These are phyloP conservation scores for Acromyrmex echinatior DNA, from an alignment of 1,140 invertebrate species.

Conservation along the genomic window DNA sequence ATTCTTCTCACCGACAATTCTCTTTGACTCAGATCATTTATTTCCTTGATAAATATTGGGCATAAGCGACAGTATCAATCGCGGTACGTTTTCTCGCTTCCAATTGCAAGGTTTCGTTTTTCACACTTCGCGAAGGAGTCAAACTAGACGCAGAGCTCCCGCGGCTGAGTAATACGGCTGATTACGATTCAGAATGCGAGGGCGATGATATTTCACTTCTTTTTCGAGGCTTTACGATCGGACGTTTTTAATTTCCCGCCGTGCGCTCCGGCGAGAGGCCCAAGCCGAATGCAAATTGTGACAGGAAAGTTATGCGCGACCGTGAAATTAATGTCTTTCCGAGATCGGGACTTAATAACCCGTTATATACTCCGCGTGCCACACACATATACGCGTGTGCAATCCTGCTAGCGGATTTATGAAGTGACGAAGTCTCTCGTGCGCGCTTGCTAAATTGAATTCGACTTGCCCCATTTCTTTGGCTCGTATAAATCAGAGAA, in stretches of 20 bases:
- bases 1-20: not conserved
- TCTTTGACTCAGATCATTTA: not conserved
- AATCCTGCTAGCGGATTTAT: conserved; percentile 60
- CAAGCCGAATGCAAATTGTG: conserved; percentile 84
- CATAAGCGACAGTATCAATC: not conserved
- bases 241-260: conserved; percentile 86
- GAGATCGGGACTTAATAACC: conserved; percentile 77
- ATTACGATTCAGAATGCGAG: conserved; percentile 82
- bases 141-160: conserved; percentile 40
- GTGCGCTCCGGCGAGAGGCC: conserved; percentile 66
- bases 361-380: conserved; percentile 63
- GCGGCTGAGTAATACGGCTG: conserved; percentile 59
- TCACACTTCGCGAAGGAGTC: conserved; percentile 14
- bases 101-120: not conserved
- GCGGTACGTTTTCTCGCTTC: not conserved
- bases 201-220: conserved; percentile 81
- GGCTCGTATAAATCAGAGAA: conserved; percentile 26
- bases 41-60: not conserved
- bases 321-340: conserved; percentile 81
- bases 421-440: conserved; percentile 29
- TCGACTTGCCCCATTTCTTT: conserved; percentile 53
- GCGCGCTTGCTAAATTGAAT: conserved; percentile 54
- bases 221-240: conserved; percentile 82
- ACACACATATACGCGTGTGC: conserved; percentile 43
- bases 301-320: conserved; percentile 81